Base-by-base conservation (phyloP, 2,888 invertebrate genomes). In the Lycocerus yunnanus region DNA sequence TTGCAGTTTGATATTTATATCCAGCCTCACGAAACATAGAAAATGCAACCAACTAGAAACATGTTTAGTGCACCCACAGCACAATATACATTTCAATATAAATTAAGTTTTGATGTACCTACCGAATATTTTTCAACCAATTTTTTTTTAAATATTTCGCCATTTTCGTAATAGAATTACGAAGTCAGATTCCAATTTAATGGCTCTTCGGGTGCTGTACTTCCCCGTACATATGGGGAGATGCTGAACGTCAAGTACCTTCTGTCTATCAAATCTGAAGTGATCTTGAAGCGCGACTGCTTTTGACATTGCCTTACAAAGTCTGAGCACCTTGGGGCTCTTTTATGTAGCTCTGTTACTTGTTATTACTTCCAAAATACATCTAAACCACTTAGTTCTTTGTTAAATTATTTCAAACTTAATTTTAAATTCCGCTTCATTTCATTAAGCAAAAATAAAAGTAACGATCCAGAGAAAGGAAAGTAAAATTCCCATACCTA, bases 201-300 rank as follows among this genome's bases (percentile, higher is more conserved):
- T 71, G 68, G 69, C 71, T 68, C 74, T 74, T 71, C 71, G 71
- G 71, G 74, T 74, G 71, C 74, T 71, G 71, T 71, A 66, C 66
- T 71, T 74, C 68, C 27, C 58, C 68, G 68, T 72, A 72, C 72
- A 75, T 75, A 75, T 75, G 43, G 73, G 76, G 73, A 71, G 73
- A 68, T 73, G 73, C 73, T 71, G 70, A 69, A 74, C 71, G 73
- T 76, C 73, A 71, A 78, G 74, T 70, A 65, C 71, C 74, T 68
- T 67, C 75, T 71, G 74, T 78, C 76, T 76, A 76, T 79, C 77
- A 78, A 79, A 77, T 75, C 69, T 69, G 27, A 63, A 79, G 77
- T 69, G 72, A 71, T 75, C 78, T 78, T 73, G 71, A 77, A 79
- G 75, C 71, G 71, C 78, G 76, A 77, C 78, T 79, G 78, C 76